Conservation (phyloP, 2,113 vertebrate genomes). For the Crypturellus undulatus region DNA sequence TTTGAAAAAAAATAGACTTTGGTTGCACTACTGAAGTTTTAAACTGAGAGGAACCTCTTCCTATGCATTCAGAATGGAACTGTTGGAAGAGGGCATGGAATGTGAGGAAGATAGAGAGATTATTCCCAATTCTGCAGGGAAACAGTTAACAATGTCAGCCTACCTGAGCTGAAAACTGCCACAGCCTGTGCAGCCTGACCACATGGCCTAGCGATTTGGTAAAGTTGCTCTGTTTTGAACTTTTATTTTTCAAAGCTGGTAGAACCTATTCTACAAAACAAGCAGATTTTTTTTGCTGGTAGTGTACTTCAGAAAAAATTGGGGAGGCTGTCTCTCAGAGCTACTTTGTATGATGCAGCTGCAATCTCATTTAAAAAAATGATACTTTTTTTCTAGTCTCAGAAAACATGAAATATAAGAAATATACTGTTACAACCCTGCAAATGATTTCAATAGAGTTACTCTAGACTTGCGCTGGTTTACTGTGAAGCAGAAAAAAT, state of each 20-base stretch:
- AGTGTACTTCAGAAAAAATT: neutral
- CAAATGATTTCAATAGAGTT: rapidly evolving
- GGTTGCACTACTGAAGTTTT: neutral
- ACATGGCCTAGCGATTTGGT: neutral
- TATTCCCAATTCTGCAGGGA: neutral
- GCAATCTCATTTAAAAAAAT: neutral
- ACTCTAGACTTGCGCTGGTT: neutral
- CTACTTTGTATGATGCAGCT: neutral
- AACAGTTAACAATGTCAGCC: neutral
- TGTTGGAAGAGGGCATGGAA: neutral
- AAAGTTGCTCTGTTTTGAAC: neutral
- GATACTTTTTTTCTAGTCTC: neutral
- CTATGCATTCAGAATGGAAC: neutral
- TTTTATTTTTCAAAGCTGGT: neutral
- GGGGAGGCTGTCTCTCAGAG: neutral
- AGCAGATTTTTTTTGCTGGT: neutral
- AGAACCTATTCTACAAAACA: neutral
- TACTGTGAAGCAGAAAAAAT: neutral
- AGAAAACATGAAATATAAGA: neutral
- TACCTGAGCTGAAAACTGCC: neutral
- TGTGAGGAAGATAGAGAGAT: neutral
- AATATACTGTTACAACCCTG: neutral
- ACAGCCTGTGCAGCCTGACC: neutral
- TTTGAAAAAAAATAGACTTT: neutral
- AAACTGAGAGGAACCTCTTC: neutral